Evolutionary conservation across 2,113 vertebrate genomes (phyloP), one percentile per base, ranked within the genome.

Genomic region (Psephotus haematonotus): DNA sequence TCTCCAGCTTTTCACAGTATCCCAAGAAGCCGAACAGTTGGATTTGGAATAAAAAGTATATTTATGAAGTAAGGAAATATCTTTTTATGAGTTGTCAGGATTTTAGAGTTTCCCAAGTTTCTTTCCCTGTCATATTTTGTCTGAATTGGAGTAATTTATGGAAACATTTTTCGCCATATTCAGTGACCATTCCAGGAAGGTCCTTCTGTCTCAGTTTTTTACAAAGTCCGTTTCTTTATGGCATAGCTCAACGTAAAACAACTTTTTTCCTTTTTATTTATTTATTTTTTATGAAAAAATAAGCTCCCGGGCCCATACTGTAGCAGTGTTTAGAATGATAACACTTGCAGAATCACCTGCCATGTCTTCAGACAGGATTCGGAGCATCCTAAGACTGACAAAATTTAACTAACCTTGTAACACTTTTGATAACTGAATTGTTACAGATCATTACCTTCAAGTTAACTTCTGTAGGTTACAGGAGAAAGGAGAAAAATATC

Each of bases 301-400:
- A 22, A 6, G 55, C 3, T 47, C 10, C n/a, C 37, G 15, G 20
- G 22, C 19, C 39, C 10, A 0, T 19, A 27, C 17, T 31, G 13
- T 67, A 69, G 15, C 49, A 29, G 1, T 18, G 16, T 71, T 77
- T 28, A 25, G 44, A 71, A 50, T 11, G 18, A 5, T n/a, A 37
- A 39, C 2, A 8, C 31, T 68, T 39, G 37, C 28, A 94, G 37
- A 80, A 63, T 15, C 49, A 71, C n/a, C 63, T 86, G 27, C 47
- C 46, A 17, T 3, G 2, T 33, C 65, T 79, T 87, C 59, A 57
- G 46, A 28, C 17, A 46, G 68, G 37, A 43, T 65, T 84, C 60
- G 29, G 52, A 85, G 27, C 19, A 8, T 43, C 3, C 5, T 22
- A 33, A 6, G 9, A 41, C 1, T 57, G 47, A 23, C 28, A 69